phyloP scores from a whole-genome alignment of 1,140 invertebrate species.

The Zelostemma sp. region DNA sequence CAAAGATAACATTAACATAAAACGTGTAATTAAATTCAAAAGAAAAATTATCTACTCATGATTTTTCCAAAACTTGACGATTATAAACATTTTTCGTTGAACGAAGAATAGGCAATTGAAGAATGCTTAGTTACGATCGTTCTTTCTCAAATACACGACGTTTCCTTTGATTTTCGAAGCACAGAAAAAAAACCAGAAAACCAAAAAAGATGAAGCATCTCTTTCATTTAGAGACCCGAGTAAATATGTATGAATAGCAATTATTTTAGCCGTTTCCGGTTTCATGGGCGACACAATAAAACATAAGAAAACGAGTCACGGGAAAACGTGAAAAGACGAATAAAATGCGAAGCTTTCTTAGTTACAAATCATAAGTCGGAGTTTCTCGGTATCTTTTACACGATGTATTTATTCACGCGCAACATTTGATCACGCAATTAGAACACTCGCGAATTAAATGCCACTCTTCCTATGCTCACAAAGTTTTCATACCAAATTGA shows the following conservation, averaged over 20 bases:
- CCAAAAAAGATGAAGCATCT: constrained; percentile 18
- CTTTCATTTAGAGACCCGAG: constrained; percentile 47
- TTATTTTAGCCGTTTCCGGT: constrained; percentile 62
- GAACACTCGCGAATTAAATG: constrained; percentile 13
- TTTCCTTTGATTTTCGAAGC: constrained; percentile 9
- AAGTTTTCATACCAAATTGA: constrained; percentile 21
- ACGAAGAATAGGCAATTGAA: too few species aligned
- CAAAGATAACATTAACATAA: constrained; percentile 12
- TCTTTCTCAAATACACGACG: too few species aligned
- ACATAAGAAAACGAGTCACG: constrained; percentile 36
- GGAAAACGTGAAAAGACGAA: constrained; percentile 53
- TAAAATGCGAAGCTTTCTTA: constrained; percentile 58
- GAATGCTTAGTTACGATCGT: too few species aligned
- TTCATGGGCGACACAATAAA: constrained; percentile 56
- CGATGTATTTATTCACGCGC: constrained; percentile 48
- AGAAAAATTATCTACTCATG: too few species aligned
- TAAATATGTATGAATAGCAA: constrained; percentile 30
- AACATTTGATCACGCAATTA: constrained; percentile 19
- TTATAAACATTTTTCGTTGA: too few species aligned
- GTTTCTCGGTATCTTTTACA: constrained; percentile 57
- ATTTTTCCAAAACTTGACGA: too few species aligned
- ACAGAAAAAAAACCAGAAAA: constrained; percentile 8
- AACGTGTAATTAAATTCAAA: too few species aligned
- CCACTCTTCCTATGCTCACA: constrained; percentile 14
- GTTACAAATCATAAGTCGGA: constrained; percentile 46